Evolutionary conservation across 2,888 invertebrate species (phyloP), one percentile per base, ranked within the genome.

Genomic region (Mesorhabditis spiculigera): DNA sequence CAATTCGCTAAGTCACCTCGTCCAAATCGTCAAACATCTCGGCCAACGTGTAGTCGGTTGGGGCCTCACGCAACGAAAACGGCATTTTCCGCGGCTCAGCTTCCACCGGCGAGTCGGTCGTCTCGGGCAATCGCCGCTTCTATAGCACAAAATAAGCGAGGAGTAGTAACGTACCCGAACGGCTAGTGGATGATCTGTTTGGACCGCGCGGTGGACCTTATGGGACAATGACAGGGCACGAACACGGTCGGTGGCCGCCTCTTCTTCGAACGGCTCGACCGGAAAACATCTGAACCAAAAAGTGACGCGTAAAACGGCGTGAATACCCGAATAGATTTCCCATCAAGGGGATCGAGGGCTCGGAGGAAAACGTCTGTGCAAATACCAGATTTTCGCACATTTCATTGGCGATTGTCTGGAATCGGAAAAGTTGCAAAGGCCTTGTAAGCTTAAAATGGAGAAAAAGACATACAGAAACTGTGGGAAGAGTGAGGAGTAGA

Each of bases 321-420:
- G 65, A 43, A 16, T 44, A 73, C 65, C 83, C 84, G 66, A 84
- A 84, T 10, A 84, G 71, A 71, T 80, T 81, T 4, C 81, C 82
- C 4, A 84, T 67, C 41, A 84, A 67, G 5, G 83, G 80, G 66
- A 81, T 78, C 66, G 77, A 76, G 6, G 82, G 81, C 42, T 78
- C 74, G 1, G 75, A 65, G 6, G 81, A 81, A 71, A 84, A 82
- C 4, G 84, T 82, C 65, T 82, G 84, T 1, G 84, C 82, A 65
- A 84, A 84, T 58, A 82, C 81, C 13, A 84, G 72, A 65, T 84
- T 84, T 68, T 84, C 84, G 62, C 79, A 77, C 78, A 84, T 80
- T 5, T 78, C 67, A 67, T 78, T 82, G 43, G 84, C 83, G n/a
- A 82, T 71, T 42, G 74, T 73, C 78, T 80, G 72, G 16, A 77